These are phyloP conservation scores for Acanthococcus lagerstroemiae DNA, from an alignment of 2,888 invertebrate species.

Conservation along the genomic window DNA sequence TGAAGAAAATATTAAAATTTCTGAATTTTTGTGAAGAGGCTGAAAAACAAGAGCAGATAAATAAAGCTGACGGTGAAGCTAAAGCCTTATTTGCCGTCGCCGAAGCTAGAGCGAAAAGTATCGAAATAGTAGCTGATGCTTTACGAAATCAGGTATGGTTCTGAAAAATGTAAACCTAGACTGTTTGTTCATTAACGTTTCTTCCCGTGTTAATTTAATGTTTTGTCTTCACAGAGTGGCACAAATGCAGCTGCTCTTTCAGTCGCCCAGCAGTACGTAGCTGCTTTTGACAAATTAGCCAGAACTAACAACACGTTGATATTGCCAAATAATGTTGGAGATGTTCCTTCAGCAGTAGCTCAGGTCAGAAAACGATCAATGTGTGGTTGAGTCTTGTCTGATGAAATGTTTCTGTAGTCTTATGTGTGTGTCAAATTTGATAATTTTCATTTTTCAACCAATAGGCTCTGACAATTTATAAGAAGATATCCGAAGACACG, in stretches of 20 bases:
- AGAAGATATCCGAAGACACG: neutral
- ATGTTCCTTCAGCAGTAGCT: constrained; percentile 65
- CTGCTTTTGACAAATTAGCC: constrained; percentile 86
- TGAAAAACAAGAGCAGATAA: constrained; percentile 84
- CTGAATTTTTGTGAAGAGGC: constrained; percentile 58
- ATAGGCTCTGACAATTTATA: neutral
- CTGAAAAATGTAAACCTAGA: neutral
- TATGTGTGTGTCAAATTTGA: no score
- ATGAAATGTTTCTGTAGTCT: no score
- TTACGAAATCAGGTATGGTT: constrained; percentile 43
- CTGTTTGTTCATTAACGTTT: neutral
- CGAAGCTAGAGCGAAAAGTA: constrained; percentile 75
- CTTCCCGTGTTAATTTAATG: neutral
- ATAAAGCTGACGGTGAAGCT: constrained; percentile 86
- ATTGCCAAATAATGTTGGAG: constrained; percentile 79
- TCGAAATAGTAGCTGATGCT: constrained; percentile 64
- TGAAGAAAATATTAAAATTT: neutral
- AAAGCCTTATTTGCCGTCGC: constrained; percentile 84
- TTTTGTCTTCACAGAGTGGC: constrained; percentile 51
- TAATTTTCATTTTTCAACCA: no score
- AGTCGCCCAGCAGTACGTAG: constrained; percentile 91
- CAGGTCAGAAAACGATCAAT: no score
- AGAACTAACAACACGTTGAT: constrained; percentile 89
- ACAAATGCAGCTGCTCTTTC: constrained; percentile 82
- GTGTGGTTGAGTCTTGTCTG: no score